Conservation (phyloP, 2,888 invertebrate species). For the Orthosia gothica region DNA sequence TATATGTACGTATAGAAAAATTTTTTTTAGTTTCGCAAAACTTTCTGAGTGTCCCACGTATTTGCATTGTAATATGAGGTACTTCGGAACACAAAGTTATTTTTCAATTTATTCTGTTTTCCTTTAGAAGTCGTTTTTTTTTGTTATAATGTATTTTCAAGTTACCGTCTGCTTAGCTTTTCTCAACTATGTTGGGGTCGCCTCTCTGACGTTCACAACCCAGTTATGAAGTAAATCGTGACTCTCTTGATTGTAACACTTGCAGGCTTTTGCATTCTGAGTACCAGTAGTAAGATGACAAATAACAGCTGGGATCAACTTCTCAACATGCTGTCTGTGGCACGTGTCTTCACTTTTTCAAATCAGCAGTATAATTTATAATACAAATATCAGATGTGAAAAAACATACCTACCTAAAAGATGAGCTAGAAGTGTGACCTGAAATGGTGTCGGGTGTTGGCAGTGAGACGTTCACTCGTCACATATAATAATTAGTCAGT, state of each 20-base stretch:
- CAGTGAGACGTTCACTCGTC: slow-evolving; percentile 76
- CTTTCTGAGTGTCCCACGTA: too few species aligned
- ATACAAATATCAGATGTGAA: slow-evolving; percentile 25
- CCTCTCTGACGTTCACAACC: too few species aligned
- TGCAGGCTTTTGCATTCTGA: background rate
- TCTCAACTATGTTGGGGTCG: too few species aligned
- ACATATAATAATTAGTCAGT: slow-evolving; percentile 78
- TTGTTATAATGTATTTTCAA: too few species aligned
- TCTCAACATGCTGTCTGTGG: background rate
- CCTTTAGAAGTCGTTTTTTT: too few species aligned
- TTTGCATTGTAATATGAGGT: too few species aligned
- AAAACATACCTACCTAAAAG: background rate
- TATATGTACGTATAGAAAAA: too few species aligned
- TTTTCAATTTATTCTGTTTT: too few species aligned
- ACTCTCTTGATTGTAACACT: background rate
- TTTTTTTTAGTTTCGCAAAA: too few species aligned
- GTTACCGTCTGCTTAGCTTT: too few species aligned
- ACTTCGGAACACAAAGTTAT: too few species aligned
- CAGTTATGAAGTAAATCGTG: too few species aligned
- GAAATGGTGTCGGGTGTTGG: slow-evolving; percentile 69
- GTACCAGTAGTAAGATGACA: background rate
- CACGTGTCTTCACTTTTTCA: background rate
- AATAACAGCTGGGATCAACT: background rate
- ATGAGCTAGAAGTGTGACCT: slow-evolving; percentile 58
- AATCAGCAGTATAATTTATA: slow-evolving; percentile 6